Evolutionary conservation across 2,888 invertebrate species (phyloP).

Genomic region (Cataglyphis albicans): DNA sequence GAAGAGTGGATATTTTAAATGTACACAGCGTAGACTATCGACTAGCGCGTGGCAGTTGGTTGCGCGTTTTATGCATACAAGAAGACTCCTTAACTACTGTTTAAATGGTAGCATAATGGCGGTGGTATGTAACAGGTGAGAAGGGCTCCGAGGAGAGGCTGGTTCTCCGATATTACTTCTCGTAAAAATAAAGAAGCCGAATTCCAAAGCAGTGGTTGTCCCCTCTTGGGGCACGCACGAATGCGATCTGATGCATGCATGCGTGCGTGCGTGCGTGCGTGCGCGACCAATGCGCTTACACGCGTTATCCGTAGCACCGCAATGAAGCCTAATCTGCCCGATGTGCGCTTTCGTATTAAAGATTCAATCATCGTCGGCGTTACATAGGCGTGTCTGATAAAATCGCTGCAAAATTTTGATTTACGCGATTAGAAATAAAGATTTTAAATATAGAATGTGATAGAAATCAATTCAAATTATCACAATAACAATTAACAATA

Average conservation of each 20-base stretch:
- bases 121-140: slow-evolving; percentile 81
- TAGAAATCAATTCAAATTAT: slow-evolving; percentile 6
- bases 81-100: slow-evolving; percentile 71
- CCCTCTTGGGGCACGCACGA: slow-evolving; percentile 32
- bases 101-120: slow-evolving; percentile 75
- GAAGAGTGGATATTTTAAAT: slow-evolving; percentile 1
- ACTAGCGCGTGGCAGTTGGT: slow-evolving; percentile 41
- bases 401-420: background rate
- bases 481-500: background rate
- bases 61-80: slow-evolving; percentile 66
- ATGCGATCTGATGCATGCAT: slow-evolving; percentile 14
- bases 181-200: slow-evolving; percentile 83
- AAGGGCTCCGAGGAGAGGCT: slow-evolving; percentile 78
- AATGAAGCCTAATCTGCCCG: slow-evolving; percentile 39
- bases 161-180: slow-evolving; percentile 79
- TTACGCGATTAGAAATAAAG: background rate
- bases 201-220: slow-evolving; percentile 84
- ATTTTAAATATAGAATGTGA: background rate
- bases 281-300: slow-evolving; percentile 24
- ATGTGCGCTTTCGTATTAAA: slow-evolving; percentile 34
- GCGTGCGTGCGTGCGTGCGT: background rate
- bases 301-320: slow-evolving; percentile 15
- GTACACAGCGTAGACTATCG: slow-evolving; percentile 15
- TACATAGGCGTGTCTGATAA: background rate
- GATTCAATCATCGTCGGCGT: slow-evolving; percentile 14